Evolutionary conservation across 1,140 invertebrate species (phyloP), one percentile per base, ranked within the genome.

Genomic region (Drosophila teissieri): DNA sequence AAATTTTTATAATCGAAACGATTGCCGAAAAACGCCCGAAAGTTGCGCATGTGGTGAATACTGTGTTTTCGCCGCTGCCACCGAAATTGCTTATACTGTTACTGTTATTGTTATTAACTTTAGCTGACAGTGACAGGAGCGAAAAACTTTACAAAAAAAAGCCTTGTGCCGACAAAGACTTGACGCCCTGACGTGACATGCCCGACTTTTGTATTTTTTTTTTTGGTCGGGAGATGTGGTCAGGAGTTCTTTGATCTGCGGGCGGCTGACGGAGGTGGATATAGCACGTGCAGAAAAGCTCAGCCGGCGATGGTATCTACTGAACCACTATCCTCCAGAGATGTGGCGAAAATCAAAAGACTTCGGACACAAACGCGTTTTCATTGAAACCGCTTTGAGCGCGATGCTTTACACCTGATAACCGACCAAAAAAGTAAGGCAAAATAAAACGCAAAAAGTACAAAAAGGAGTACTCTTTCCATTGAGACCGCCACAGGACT

Each of bases 321-420:
- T 44, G 57, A 34, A 31, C 75, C 58, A 61, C 51, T 58, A 57
- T 40, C 52, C 54, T 51, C 63, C 74, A 67, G 76, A 54, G 56
- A 54, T 58, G 69, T 51, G 45, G 39, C 46, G 2, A 17, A 78
- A 86, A 86, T 78, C 73, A 78, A 84, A 88, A 89, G 76, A 88
- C 84, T 88, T 74, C 73, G 88, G 84, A 64, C 62, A 89, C 77
- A 80, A 89, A 89, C 76, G 76, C 84, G 80, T 89, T 89, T 89
- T 69, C 44, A 60, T 44, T 73, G 72, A 58, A 68, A 76, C 78
- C 68, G 73, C 78, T 60, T 58, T 56, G 67, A 58, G 49, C 51
- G 76, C 77, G 84, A 89, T 89, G 84, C 84, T 89, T 89, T 89
- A 89, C 84, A 89, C 84, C 84, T 89, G 84, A 89, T 89, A 89